Conservation (phyloP, 2,797 vertebrate species). For the Vipera latastei region DNA sequence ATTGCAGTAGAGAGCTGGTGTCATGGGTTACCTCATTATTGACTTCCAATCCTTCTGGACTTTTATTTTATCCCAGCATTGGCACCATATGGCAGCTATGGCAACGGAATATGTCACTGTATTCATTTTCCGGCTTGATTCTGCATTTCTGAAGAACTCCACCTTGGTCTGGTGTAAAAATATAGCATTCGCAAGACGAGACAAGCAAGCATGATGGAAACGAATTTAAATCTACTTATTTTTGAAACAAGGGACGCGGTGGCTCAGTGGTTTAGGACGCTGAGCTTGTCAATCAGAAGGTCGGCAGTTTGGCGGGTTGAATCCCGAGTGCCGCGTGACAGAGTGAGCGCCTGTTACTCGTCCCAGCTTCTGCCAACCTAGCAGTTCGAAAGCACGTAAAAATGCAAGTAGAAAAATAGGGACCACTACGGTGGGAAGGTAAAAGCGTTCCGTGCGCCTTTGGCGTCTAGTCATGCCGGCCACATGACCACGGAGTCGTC, state of each 20-base stretch:
- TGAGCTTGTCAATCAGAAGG: no score
- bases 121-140: constrained; percentile 51
- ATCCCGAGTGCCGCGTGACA: no score
- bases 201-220: neutral
- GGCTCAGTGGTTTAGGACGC: no score
- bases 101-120: constrained; percentile 67
- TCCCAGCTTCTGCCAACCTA: no score
- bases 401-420: no score
- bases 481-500: no score
- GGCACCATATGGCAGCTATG: constrained; percentile 68
- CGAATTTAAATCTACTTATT: constrained; percentile 22
- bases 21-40: constrained; percentile 37
- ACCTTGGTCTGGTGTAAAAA: constrained; percentile 10
- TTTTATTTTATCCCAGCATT: constrained; percentile 59
- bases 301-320: no score
- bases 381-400: no score
- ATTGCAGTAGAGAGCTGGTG: neutral
- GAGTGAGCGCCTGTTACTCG: no score
- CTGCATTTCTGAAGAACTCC: constrained; percentile 47
- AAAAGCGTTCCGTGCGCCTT: no score
- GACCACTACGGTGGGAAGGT: no score
- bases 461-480: no score
- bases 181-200: neutral
- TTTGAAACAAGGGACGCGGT: neutral
- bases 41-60: constrained; percentile 48